Evolutionary conservation across 1,140 invertebrate species (phyloP), one percentile per base, ranked within the genome.

Genomic region (Drosophila miranda): DNA sequence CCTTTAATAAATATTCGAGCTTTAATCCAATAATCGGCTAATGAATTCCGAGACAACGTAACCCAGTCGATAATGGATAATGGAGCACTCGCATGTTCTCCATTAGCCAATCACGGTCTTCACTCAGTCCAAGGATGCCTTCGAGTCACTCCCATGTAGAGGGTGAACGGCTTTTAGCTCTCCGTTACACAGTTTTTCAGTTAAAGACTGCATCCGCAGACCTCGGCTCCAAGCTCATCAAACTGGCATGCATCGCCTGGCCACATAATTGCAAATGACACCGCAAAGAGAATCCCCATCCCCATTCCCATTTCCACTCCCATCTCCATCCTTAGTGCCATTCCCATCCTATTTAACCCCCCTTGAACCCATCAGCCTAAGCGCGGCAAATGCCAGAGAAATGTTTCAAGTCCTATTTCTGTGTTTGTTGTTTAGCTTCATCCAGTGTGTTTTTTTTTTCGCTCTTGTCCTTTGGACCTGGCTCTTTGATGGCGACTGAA

Each of bases 401-500:
- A 79, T 78, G 75, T 73, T 83, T 83, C 75, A 64, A 70, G 77
- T 81, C 78, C 45, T 69, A 46, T 52, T 70, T 42, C 51, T 49
- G 68, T 74, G 58, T 41, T 72, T 64, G 59, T 57, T 75, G 52
- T 43, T 78, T 51, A 62, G 59, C 53, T 64, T 19, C 11, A 28
- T 57, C 41, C 42, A 43, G 38, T 51, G 41, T 14, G 38, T 52
- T 50, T 62, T 74, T 51, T 75, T 55, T 75, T 51, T 66, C 78
- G 71, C 45, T 64, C 75, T 76, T 49, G 45, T 64, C 82, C 82
- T 87, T 87, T 87, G 82, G 87, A 60, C 82, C 16, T 45, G 58
- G 14, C 64, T 61, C 78, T 78, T 78, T 81, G 75, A 78, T 69
- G 38, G 70, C 62, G 30, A 30, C 14, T 53, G 16, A 59, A 21